A percentile compares a stretch with the other conserved stretches of the same genome.
Evolutionary conservation across 2,113 vertebrate genomes (phyloP).

Genomic region (Pomatostomus ruficeps): DNA sequence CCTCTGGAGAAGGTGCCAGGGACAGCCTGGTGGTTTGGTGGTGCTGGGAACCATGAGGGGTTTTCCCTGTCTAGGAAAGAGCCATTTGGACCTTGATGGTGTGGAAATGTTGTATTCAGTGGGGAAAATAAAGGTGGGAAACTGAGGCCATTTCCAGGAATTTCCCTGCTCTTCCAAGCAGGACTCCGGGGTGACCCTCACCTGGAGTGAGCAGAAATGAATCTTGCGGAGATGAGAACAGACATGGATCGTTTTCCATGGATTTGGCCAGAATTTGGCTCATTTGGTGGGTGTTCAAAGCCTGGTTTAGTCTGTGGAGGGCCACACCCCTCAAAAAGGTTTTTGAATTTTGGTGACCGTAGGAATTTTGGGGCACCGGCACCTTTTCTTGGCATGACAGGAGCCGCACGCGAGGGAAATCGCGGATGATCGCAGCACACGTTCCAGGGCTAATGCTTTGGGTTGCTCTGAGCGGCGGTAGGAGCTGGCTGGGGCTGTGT

Average conservation of each 20-base stretch:
- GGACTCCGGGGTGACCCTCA: fast-evolving
- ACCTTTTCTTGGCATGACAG: not conserved
- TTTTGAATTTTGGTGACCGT: not conserved
- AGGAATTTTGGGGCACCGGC: not conserved
- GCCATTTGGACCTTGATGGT: not conserved
- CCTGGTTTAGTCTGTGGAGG: not conserved
- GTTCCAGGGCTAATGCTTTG: not conserved
- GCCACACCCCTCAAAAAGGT: not conserved
- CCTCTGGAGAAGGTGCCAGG: not conserved
- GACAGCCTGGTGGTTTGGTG: not conserved
- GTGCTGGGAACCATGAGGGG: not conserved
- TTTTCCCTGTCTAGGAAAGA: not conserved
- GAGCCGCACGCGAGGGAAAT: not conserved
- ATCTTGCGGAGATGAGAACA: not conserved
- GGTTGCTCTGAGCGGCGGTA: not conserved
- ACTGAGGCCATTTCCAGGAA: not conserved
- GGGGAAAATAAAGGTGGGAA: not conserved
- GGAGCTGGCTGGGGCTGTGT: slow-evolving; percentile 19
- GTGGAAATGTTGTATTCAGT: not conserved
- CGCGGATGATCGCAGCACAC: not conserved
- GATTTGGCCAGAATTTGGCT: not conserved
- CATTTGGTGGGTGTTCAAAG: not conserved
- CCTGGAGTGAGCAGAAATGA: not conserved
- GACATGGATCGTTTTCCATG: not conserved
- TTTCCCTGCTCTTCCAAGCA: not conserved